These are phyloP conservation scores for Epinotia bilunana DNA, from an alignment of 2,888 invertebrate genomes.

Conservation along the genomic window DNA sequence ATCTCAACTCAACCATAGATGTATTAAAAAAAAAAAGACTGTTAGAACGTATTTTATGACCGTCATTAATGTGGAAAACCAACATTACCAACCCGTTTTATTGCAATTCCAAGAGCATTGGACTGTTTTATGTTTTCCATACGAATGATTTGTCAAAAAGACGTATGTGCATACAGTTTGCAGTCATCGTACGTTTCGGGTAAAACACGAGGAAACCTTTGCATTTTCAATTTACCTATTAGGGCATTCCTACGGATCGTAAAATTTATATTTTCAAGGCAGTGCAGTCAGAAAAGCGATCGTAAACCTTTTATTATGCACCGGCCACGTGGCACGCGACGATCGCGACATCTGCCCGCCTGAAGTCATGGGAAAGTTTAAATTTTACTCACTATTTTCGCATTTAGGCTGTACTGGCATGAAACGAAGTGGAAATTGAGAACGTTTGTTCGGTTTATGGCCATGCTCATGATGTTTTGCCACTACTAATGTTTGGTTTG, in stretches of 20 bases:
- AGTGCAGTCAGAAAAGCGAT: conserved; percentile 39
- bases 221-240: conserved; percentile 37
- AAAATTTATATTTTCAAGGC: conserved; percentile 37
- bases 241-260: conserved; percentile 24
- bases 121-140: background rate
- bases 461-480: too few species aligned
- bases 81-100: background rate
- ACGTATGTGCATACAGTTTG: background rate
- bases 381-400: background rate
- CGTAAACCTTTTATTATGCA: conserved; percentile 43
- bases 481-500: too few species aligned
- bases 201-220: conserved; percentile 8
- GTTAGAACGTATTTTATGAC: background rate
- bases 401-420: background rate
- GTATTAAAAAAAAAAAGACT: background rate
- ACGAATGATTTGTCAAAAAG: background rate
- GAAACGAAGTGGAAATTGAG: background rate
- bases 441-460: background rate
- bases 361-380: background rate
- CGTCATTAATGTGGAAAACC: background rate
- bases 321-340: conserved; percentile 42
- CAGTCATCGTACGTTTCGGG: background rate
- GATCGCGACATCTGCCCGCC: conserved; percentile 23
- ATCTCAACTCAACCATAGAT: background rate
- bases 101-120: background rate